A percentile compares a stretch with the other conserved stretches of the same genome.
Conservation (phyloP, 2,113 vertebrate genomes). For the Beaufortia kweichowensis region DNA sequence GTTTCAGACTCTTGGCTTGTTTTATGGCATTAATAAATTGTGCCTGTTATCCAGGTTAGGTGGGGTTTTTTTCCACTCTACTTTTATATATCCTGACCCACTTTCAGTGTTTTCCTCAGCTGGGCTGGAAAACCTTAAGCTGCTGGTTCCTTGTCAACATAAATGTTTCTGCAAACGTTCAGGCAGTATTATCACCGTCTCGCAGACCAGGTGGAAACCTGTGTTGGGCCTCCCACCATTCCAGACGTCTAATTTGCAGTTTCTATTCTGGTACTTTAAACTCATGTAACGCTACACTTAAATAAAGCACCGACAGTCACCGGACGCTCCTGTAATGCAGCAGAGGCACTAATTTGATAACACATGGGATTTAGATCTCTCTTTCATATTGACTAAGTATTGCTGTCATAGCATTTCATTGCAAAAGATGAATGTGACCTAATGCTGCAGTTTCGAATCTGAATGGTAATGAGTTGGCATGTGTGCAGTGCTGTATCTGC, state of each 20-base stretch:
- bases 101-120: conserved; percentile 15
- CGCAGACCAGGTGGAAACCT: conserved; percentile 1
- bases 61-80: not conserved
- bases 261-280: conserved; percentile 18
- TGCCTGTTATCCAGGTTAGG: conserved; percentile 5
- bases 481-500: conserved; percentile 16
- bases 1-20: not conserved
- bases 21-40: not conserved
- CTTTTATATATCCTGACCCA: conserved; percentile 26
- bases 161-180: conserved; percentile 1
- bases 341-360: conserved; percentile 1
- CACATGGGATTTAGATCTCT: not conserved
- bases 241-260: not conserved
- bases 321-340: not conserved
- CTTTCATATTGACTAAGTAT: not conserved
- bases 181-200: not conserved
- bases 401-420: not conserved
- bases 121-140: not conserved
- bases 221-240: not conserved
- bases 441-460: conserved; percentile 24
- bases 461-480: conserved; percentile 16
- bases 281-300: not conserved
- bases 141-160: not conserved
- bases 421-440: not conserved
- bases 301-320: not conserved